Conservation (phyloP, 2,888 invertebrate genomes). For the Eilema depressum region DNA sequence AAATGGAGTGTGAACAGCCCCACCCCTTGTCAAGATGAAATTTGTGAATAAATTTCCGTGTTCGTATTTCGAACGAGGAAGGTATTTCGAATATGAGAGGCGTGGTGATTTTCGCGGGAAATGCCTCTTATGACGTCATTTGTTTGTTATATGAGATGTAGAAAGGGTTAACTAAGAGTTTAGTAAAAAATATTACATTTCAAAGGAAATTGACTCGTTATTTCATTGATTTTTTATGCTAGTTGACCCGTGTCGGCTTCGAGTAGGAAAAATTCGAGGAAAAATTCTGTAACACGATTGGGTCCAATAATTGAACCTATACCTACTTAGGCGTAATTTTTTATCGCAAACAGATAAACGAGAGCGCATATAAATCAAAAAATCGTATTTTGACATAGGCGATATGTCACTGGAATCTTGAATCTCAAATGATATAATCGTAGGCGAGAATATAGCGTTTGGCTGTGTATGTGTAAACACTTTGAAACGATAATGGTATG, state of each 20-base stretch:
- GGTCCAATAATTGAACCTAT: not conserved
- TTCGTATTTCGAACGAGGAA: constrained; percentile 19
- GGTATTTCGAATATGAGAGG: constrained; percentile 8
- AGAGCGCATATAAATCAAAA: too few relatives aligned
- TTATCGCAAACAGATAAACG: too few relatives aligned
- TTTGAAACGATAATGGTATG: too few relatives aligned
- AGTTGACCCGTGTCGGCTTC: not conserved
- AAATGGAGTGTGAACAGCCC: constrained; percentile 63
- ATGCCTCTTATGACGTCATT: not conserved
- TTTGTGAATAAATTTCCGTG: constrained; percentile 43
- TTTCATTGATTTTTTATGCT: not conserved
- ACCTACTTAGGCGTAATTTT: not conserved
- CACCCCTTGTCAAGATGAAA: constrained; percentile 39
- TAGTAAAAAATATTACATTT: not conserved
- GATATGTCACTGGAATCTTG: too few relatives aligned
- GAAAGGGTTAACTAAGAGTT: not conserved
- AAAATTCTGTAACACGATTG: not conserved
- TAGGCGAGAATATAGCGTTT: too few relatives aligned
- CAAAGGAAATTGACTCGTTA: not conserved
- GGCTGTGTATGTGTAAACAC: too few relatives aligned
- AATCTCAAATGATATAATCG: too few relatives aligned
- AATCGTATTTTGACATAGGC: too few relatives aligned
- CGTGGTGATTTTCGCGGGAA: constrained; percentile 7
- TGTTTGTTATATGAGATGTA: constrained; percentile 5
- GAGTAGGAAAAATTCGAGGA: not conserved